A percentile compares a stretch with the other conserved stretches of the same genome.
Evolutionary conservation across 2,113 vertebrate genomes (phyloP).

Genomic region (Bostrychus sinensis): DNA sequence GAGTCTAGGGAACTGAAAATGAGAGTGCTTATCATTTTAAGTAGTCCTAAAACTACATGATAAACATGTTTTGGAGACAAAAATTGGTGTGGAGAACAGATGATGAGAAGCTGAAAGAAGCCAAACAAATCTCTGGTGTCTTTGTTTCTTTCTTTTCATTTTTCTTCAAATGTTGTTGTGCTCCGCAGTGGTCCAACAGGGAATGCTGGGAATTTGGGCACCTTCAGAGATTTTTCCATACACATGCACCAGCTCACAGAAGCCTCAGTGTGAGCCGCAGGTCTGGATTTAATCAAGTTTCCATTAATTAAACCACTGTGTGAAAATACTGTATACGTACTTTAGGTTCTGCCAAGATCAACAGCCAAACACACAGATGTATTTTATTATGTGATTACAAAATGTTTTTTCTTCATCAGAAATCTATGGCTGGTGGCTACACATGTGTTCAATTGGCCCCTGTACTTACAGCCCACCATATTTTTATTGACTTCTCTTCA

Average conservation of each 20-base stretch:
- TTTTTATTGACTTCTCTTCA: no score
- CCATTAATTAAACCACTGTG: conserved; percentile 33
- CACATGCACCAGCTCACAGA: background rate
- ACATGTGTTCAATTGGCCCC: no score
- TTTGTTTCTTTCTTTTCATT: conserved; percentile 9
- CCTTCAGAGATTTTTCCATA: conserved; percentile 7
- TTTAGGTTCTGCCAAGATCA: conserved; percentile 36
- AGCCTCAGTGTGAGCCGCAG: background rate
- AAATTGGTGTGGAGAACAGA: background rate
- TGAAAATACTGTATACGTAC: conserved; percentile 14
- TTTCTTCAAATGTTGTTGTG: conserved; percentile 22
- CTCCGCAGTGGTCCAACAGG: conserved; percentile 23
- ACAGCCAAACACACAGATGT: background rate
- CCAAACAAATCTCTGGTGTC: background rate
- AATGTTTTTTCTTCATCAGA: conserved; percentile 42
- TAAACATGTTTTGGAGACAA: background rate
- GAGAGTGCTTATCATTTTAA: background rate
- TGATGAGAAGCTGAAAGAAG: conserved; percentile 11
- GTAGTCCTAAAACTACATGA: background rate
- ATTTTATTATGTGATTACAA: conserved; percentile 18
- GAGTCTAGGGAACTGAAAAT: no score
- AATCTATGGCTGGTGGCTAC: conserved; percentile 16
- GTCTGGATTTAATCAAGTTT: conserved; percentile 34
- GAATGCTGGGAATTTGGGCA: conserved; percentile 40
- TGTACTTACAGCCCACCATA: no score